Base-by-base conservation (phyloP, 2,113 vertebrate genomes). In the Microtus ochrogaster region DNA sequence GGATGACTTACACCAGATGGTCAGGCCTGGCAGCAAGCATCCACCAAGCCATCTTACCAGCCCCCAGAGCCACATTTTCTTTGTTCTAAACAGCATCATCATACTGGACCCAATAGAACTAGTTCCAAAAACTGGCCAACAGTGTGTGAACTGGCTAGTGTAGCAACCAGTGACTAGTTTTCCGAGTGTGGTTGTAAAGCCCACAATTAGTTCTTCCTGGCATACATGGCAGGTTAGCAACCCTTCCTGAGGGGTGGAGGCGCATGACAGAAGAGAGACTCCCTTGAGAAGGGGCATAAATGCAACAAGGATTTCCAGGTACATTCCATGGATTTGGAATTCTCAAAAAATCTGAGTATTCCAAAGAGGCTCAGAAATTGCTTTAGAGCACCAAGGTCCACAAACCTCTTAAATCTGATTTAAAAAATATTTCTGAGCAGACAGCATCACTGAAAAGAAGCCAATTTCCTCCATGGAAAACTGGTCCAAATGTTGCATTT, bases 161-260 rank as follows among this genome's bases (percentile, higher is more conserved):
- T 3, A 77, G 78, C 78, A 87, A 93, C 88, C 11, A 22, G 70
- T 39, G 81, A 63, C 66, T 76, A 3, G 30, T 90, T 97, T 94
- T 90, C 79, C 55, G 47, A 55, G 0, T 84, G 21, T 70, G 36
- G 30, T 1, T 74, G n/a, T 33, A 83, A 94, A 91, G 74, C 21
- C 14, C 41, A 52, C 72, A 89, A 61, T 82, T 87, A 87, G 44
- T 89, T 41, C 26, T 82, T 92, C 68, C 41, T 24, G 91, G 28
- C 85, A 24, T 1, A 13, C 28, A 24, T 61, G 61, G 22, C 47
- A 83, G 22, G 47, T 61, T 28, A 49, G 85, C 65, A 65, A 36
- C 44, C 30, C 61, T 33, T 55, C 30, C 39, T 66, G 44, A 33
- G 33, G 26, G 58, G 39, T 1, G 68, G 10, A 1, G 49, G 41